A percentile compares a stretch with the other conserved stretches of the same genome.
phyloP scores from a whole-genome alignment of 2,797 vertebrate genomes.

The Smutsia gigantea region DNA sequence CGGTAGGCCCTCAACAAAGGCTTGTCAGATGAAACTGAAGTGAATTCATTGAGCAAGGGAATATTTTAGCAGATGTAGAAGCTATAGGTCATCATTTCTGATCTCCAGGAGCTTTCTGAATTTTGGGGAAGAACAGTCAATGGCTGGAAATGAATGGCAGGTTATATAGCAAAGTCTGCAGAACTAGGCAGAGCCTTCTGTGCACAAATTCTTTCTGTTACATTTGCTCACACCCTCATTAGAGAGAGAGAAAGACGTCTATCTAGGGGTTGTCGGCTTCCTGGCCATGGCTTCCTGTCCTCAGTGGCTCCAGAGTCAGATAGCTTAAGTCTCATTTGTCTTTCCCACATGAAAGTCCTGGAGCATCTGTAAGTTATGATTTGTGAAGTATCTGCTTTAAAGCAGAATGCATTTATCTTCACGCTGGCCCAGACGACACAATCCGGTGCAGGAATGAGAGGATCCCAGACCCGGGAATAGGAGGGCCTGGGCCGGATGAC shows the following conservation, averaged over 20 bases:
- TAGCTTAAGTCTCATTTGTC: conserved; percentile 85
- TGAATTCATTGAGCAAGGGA: background rate
- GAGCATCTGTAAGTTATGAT: conserved; percentile 88
- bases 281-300: conserved; percentile 85
- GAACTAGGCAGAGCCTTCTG: background rate
- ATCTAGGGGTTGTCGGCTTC: conserved; percentile 81
- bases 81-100: background rate
- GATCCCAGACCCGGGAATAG: conserved; percentile 82
- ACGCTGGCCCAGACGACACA: conserved; percentile 78
- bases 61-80: background rate
- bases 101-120: background rate
- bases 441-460: conserved; percentile 81
- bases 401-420: conserved; percentile 85
- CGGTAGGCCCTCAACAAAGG: background rate
- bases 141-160: background rate
- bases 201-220: conserved; percentile 45
- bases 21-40: background rate
- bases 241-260: conserved; percentile 81
- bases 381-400: conserved; percentile 88
- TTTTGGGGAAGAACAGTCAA: background rate
- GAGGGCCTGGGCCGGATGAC: conserved; percentile 80
- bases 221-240: conserved; percentile 76
- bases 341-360: conserved; percentile 87
- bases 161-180: background rate
- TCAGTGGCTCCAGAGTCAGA: conserved; percentile 84